Conservation (phyloP, 1,140 invertebrate species). For the Scaptodrosophila lebanonensis region DNA sequence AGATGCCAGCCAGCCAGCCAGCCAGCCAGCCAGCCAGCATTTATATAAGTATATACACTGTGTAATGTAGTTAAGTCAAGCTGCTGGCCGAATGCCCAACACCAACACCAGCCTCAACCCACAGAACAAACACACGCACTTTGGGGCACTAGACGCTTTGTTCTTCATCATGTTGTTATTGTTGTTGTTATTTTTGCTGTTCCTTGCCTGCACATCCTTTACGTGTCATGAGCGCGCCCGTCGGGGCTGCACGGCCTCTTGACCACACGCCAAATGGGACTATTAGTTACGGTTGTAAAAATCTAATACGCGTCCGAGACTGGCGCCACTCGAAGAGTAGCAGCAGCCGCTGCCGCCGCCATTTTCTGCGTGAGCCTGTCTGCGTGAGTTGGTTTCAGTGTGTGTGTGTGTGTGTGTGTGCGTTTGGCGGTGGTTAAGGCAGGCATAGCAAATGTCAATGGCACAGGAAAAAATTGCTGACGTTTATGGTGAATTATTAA, state of each 20-base stretch:
- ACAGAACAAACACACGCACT: background rate
- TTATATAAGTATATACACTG: constrained; percentile 19
- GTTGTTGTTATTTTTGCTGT: constrained; percentile 5
- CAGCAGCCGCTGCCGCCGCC: constrained; percentile 20
- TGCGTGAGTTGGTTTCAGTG: too few species aligned
- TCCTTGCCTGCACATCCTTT: constrained; percentile 34
- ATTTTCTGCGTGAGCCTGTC: background rate
- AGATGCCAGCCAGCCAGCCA: background rate
- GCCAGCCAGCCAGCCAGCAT: background rate
- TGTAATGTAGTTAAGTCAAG: constrained; percentile 69
- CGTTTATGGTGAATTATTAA: constrained; percentile 75
- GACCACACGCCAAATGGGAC: constrained; percentile 72
- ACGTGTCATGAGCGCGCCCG: constrained; percentile 3
- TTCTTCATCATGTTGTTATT: constrained; percentile 2
- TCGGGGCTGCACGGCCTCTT: constrained; percentile 32
- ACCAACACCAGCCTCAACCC: background rate
- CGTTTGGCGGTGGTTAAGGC: background rate
- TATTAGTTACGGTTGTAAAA: constrained; percentile 76
- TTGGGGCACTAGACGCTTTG: too few species aligned
- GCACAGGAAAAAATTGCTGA: constrained; percentile 43
- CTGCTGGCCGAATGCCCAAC: constrained; percentile 35
- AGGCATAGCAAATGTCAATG: constrained; percentile 34
- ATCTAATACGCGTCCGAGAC: constrained; percentile 67
- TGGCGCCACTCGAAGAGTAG: constrained; percentile 53
- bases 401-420: too few species aligned